Percentiles rank a stretch among this genome's conserved stretches.
Conservation (phyloP, 2,888 invertebrate species). For the Drosophila tanythrix region DNA sequence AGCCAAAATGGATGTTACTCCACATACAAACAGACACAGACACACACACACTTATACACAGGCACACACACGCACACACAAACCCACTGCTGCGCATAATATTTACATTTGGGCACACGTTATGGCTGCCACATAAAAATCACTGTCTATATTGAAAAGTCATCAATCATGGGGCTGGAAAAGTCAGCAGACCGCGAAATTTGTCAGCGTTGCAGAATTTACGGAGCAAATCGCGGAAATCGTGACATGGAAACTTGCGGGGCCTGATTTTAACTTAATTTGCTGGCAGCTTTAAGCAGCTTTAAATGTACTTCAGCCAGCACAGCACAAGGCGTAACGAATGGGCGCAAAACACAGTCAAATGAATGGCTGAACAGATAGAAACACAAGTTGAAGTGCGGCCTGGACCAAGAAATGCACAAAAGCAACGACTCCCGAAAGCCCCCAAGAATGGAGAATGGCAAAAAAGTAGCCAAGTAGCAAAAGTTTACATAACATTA, state of each 20-base stretch:
- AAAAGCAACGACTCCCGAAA: conserved; percentile 25
- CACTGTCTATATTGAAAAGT: conserved; percentile 72
- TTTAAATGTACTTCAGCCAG: conserved; percentile 34
- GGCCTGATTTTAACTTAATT: conserved; percentile 50
- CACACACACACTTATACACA: not conserved
- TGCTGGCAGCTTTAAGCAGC: conserved; percentile 58
- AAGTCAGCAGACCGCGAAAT: conserved; percentile 73
- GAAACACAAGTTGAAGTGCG: conserved; percentile 60
- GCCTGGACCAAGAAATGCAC: conserved; percentile 59
- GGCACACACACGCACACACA: not conserved
- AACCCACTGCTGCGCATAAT: conserved; percentile 36
- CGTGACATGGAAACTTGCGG: conserved; percentile 54
- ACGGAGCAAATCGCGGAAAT: conserved; percentile 25
- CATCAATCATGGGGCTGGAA: conserved; percentile 68
- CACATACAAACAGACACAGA: conserved; percentile 1
- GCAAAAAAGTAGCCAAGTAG: conserved; percentile 64
- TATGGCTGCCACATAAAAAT: conserved; percentile 57
- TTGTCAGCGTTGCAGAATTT: conserved; percentile 71
- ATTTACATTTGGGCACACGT: conserved; percentile 71
- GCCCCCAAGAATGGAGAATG: conserved; percentile 5
- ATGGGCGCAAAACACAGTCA: conserved; percentile 44
- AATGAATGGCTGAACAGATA: conserved; percentile 78
- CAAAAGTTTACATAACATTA: conserved; percentile 83
- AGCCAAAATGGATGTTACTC: conserved; percentile 16
- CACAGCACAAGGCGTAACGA: conserved; percentile 37